Base-by-base conservation (phyloP, 2,113 vertebrate species). In the Hippocampus zosterae region DNA sequence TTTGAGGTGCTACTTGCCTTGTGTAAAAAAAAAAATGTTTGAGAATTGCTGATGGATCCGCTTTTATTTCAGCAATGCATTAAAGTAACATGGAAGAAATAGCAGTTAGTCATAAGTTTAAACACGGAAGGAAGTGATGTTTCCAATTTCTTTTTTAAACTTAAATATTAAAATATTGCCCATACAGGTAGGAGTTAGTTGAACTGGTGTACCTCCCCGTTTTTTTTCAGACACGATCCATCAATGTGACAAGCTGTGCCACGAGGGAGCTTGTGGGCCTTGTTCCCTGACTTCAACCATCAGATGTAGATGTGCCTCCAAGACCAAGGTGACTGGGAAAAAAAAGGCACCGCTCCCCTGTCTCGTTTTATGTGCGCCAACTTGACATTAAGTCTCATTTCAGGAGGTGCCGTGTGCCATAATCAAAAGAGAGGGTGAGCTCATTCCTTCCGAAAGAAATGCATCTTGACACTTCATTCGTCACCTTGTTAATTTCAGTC, bases 291-390 rank as follows among this genome's bases (percentile, higher is more conserved):
- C 92, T 60, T 97, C 97, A n/a, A 93, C 92, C 65, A 82, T 98
- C 91, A 93, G 93, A 81, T 99, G 97, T 90, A 91, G 95, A 75
- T 98, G 97, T 90, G 93, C 94, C 86, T 95, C 93, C 87, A 98
- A 94, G 88, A 94, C 91, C 57, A 96, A 96, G 93, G 97, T 96
- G 81, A 50, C 37, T 18, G 13, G 27, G 57, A 56, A 8, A 29
- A 2, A 5, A 0, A 4, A 25, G 15, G 21, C 3, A 9, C 8
- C 15, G 18, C 25, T 10, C 11, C 57, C 42, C 16, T 8, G 55
- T 67, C 16, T 2, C 33, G 9, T 37, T 62, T 25, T 3, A 18
- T 57, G 63, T 3, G 13, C 23, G 0, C 52, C 8, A 21, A 13
- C 52, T 37, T 60, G 1, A 53, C 27, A 5, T 46, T 65, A 1